phyloP scores from a whole-genome alignment of 2,888 invertebrate genomes.

The Yponomeuta evonymella region DNA sequence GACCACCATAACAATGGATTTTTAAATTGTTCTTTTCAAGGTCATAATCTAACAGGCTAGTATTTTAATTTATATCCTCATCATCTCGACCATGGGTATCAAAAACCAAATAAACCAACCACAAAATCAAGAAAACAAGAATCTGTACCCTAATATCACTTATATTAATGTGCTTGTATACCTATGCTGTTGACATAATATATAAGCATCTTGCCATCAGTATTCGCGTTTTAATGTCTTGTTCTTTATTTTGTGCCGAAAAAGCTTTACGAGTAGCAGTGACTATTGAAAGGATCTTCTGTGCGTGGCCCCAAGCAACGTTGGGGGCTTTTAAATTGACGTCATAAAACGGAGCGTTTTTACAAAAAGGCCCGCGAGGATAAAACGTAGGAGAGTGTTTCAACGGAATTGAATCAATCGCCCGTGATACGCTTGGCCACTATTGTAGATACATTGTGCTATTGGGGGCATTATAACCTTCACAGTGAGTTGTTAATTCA shows the following conservation, averaged over 20 bases:
- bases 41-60: too few species aligned
- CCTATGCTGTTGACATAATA: too few species aligned
- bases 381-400: neutral
- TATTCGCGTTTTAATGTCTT: too few species aligned
- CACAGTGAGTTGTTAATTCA: neutral
- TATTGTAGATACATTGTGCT: neutral
- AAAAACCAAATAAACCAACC: too few species aligned
- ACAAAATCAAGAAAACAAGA: too few species aligned
- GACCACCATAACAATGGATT: too few species aligned
- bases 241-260: neutral
- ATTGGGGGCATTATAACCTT: neutral
- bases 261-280: neutral
- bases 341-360: neutral
- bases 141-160: too few species aligned
- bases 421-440: neutral
- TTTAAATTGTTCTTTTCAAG: too few species aligned
- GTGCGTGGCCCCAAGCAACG: neutral
- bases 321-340: neutral
- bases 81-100: too few species aligned
- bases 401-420: neutral
- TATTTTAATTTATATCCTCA: too few species aligned
- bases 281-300: neutral
- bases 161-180: too few species aligned
- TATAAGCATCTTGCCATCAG: too few species aligned
- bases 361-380: neutral